Percentiles rank a stretch among this genome's conserved stretches.
These are phyloP conservation scores for Calliphora vomitoria DNA, from an alignment of 2,888 invertebrate species.

Conservation along the genomic window DNA sequence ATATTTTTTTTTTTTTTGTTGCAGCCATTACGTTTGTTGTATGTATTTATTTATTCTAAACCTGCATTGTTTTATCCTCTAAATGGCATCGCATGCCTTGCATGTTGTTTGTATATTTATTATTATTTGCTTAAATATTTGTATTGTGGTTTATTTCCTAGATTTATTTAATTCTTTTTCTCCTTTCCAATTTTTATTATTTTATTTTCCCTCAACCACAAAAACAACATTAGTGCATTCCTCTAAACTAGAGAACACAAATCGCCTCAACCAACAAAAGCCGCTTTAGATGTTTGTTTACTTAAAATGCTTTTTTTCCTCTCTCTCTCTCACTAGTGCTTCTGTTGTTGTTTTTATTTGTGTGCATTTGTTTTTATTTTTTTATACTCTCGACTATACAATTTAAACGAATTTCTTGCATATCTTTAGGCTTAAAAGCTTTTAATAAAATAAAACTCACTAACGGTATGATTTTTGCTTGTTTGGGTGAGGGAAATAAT, in stretches of 20 bases:
- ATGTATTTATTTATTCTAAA: constrained; percentile 31
- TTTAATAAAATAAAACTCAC: constrained; percentile 69
- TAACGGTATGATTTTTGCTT: constrained; percentile 8
- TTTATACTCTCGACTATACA: constrained; percentile 11
- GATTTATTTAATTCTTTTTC: constrained; percentile 57
- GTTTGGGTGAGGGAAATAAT: constrained; percentile 20
- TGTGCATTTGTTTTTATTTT: constrained; percentile 39
- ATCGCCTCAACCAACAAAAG: constrained; percentile 54
- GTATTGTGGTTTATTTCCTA: constrained; percentile 66
- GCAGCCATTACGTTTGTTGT: not conserved
- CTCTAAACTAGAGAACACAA: constrained; percentile 58
- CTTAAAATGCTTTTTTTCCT: constrained; percentile 8
- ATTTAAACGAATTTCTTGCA: constrained; percentile 61
- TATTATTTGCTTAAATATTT: constrained; percentile 70
- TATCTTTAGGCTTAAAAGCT: constrained; percentile 73
- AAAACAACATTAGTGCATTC: constrained; percentile 60
- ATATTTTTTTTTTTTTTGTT: not conserved
- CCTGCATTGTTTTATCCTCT: constrained; percentile 47
- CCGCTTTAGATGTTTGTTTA: constrained; percentile 53
- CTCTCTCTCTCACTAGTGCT: not conserved
- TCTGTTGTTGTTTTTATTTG: constrained; percentile 14
- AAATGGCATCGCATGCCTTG: constrained; percentile 19
- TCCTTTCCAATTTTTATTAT: constrained; percentile 24
- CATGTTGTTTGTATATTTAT: constrained; percentile 45
- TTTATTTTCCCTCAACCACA: constrained; percentile 47